Conservation (phyloP, 2,797 vertebrate genomes). For the Chelmon rostratus region DNA sequence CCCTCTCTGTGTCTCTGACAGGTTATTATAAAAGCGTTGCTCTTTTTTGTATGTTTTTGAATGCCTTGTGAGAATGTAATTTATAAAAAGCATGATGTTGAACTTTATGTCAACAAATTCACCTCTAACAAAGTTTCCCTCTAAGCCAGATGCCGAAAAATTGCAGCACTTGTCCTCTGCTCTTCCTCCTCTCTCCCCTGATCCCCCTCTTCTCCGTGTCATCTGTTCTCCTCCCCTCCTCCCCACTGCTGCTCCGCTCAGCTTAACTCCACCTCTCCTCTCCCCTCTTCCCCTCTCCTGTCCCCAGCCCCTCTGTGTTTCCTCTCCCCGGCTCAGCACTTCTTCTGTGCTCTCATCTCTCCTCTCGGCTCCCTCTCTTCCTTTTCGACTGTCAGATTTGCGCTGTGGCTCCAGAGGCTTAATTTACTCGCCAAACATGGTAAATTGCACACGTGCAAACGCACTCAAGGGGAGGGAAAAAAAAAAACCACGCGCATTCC, state of each 20-base stretch:
- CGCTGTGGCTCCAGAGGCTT: slow-evolving; percentile 74
- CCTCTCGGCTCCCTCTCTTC: slow-evolving; percentile 36
- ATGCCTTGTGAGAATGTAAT: neutral
- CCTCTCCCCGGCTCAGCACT: slow-evolving; percentile 48
- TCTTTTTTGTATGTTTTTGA: slow-evolving; percentile 4
- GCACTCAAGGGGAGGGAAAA: neutral
- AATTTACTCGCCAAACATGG: slow-evolving; percentile 77
- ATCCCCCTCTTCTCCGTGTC: slow-evolving; percentile 40
- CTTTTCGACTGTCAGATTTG: slow-evolving; percentile 75
- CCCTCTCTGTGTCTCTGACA: neutral
- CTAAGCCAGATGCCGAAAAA: slow-evolving; percentile 19
- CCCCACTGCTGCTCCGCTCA: slow-evolving; percentile 35
- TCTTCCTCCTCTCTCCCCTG: slow-evolving; percentile 10
- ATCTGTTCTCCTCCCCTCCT: slow-evolving; percentile 41
- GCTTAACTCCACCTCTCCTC: slow-evolving; percentile 54
- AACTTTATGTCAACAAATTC: slow-evolving; percentile 9
- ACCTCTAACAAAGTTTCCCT: slow-evolving; percentile 36
- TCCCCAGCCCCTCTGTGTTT: slow-evolving; percentile 18
- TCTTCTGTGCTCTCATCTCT: slow-evolving; percentile 46
- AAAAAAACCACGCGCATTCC: slow-evolving; percentile 50
- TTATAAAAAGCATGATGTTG: neutral
- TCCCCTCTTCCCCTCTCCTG: slow-evolving; percentile 31
- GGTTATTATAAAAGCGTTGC: slow-evolving; percentile 11
- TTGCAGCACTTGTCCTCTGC: slow-evolving; percentile 23
- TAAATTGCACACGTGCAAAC: slow-evolving; percentile 57